Conservation (phyloP, 2,113 vertebrate species). For the Gadus chalcogrammus region DNA sequence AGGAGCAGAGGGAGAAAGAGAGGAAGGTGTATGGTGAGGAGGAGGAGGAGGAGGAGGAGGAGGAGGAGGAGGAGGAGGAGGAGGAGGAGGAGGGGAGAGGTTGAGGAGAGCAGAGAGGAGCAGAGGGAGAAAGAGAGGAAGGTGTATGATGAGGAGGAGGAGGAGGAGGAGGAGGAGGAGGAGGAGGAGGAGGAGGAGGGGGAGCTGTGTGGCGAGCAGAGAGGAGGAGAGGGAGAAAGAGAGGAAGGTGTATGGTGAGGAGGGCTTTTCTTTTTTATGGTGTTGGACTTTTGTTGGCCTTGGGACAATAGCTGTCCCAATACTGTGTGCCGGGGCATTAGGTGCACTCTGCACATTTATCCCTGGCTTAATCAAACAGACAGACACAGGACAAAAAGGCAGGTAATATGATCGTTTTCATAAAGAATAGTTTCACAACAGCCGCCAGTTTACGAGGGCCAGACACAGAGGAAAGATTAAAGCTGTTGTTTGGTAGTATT, state of each 20-base stretch:
- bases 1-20: conserved; percentile 29
- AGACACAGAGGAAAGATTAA: no score
- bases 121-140: conserved; percentile 4
- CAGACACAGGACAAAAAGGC: conserved; percentile 41
- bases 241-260: no score
- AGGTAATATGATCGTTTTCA: conserved; percentile 7
- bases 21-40: no score
- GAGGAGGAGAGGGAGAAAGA: no score
- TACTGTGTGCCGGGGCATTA: conserved; percentile 52
- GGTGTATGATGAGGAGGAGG: conserved; percentile 10
- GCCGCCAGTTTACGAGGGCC: no score
- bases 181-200: no score
- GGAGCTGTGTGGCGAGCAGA: no score
- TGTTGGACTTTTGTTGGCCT: conserved; percentile 23
- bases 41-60: background rate
- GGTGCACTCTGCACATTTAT: conserved; percentile 52
- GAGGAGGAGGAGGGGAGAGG: conserved; percentile 9
- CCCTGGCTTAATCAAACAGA: conserved; percentile 54
- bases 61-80: background rate
- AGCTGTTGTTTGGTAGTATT: no score
- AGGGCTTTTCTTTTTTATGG: conserved; percentile 4
- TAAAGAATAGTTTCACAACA: no score
- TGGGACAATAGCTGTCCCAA: conserved; percentile 44
- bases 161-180: background rate
- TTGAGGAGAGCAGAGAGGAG: conserved; percentile 12